These are phyloP conservation scores for Todiramphus chloris DNA, from an alignment of 2,113 vertebrate genomes.

Conservation along the genomic window DNA sequence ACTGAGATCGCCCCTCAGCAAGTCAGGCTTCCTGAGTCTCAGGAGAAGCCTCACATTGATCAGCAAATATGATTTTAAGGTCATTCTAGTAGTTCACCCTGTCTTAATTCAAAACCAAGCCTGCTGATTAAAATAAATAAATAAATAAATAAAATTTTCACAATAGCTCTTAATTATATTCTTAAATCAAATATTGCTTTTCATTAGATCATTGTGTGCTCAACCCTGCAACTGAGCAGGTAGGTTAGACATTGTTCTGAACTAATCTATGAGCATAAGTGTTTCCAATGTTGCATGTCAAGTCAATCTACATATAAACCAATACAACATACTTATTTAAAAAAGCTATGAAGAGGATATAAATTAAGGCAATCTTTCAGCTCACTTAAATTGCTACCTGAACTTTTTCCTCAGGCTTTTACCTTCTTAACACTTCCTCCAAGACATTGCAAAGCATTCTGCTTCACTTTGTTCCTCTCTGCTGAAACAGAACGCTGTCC, in stretches of 20 bases:
- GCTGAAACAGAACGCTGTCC: not conserved
- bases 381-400: not conserved
- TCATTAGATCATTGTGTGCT: not conserved
- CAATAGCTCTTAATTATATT: not conserved
- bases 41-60: not conserved
- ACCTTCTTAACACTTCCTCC: not conserved
- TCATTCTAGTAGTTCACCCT: not conserved
- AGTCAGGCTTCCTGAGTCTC: not conserved
- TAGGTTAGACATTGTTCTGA: not conserved
- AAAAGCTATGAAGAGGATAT: not conserved
- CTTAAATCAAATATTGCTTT: not conserved
- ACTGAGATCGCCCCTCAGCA: accelerated
- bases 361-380: not conserved
- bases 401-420: not conserved
- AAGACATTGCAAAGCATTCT: not conserved
- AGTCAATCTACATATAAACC: not conserved
- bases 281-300: not conserved
- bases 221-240: not conserved
- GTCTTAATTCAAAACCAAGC: not conserved
- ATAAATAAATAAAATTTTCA: not conserved
- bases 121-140: not conserved
- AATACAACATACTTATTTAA: not conserved
- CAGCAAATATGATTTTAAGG: not conserved
- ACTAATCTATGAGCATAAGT: not conserved
- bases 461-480: not conserved